Conservation (phyloP, 37 sponge, comb jelly and placozoan genomes). For the Bolinopsis microptera region DNA sequence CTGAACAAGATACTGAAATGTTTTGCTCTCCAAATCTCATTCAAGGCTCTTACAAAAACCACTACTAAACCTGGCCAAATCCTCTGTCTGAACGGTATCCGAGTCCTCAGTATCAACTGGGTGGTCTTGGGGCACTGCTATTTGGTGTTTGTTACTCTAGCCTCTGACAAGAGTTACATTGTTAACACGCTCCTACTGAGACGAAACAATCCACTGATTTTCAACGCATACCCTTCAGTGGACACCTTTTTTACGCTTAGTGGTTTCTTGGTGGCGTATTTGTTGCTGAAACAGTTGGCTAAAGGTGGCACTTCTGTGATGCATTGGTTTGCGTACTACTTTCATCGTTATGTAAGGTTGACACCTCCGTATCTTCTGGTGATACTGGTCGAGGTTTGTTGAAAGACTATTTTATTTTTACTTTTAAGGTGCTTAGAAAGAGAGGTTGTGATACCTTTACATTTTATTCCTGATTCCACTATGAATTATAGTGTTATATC, state of each 20-base stretch:
- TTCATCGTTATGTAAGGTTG: conserved; percentile 43
- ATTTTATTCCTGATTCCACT: too few species aligned
- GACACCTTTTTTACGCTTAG: conserved; percentile 45
- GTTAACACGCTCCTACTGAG: neutral
- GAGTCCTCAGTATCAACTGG: conserved; percentile 65
- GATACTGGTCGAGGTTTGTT: neutral
- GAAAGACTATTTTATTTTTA: too few species aligned
- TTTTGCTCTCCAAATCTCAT: neutral
- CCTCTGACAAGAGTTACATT: neutral
- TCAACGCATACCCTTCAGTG: conserved; percentile 24
- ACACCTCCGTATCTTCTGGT: conserved; percentile 20
- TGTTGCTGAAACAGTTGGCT: conserved; percentile 33
- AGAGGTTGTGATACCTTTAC: too few species aligned
- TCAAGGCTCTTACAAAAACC: neutral
- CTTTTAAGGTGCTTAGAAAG: too few species aligned
- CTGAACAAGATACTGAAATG: neutral
- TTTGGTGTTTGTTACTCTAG: neutral
- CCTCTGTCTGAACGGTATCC: conserved; percentile 34
- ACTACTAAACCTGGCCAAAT: conserved; percentile 53
- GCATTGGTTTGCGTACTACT: conserved; percentile 41
- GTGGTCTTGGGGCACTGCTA: conserved; percentile 27
- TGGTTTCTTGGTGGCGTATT: conserved; percentile 41
- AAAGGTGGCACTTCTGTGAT: neutral
- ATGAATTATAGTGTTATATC: too few species aligned
- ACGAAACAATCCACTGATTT: neutral